Conservation (phyloP, 2,797 vertebrate species). For the Ataeniobius toweri region DNA sequence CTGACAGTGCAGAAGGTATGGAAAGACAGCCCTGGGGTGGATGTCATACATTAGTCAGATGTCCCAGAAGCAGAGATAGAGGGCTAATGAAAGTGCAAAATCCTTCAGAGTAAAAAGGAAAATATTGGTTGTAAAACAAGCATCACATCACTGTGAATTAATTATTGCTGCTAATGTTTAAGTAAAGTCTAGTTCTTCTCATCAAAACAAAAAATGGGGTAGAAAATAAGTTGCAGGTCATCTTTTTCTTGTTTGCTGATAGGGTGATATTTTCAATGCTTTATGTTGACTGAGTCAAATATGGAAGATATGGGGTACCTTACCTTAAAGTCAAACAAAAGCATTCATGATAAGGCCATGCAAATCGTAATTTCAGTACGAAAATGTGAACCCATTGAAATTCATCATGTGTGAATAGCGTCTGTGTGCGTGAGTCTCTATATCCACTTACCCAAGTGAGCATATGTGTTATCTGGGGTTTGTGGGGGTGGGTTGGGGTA, state of each 20-base stretch:
- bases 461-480: conserved; percentile 8
- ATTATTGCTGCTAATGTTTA: conserved; percentile 48
- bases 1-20: conserved; percentile 4
- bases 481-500: conserved; percentile 10
- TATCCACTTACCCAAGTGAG: conserved; percentile 7
- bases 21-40: conserved; percentile 27
- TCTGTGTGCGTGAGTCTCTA: neutral
- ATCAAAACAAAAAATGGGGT: conserved; percentile 51
- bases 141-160: conserved; percentile 24
- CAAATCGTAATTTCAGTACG: conserved; percentile 28
- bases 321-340: conserved; percentile 1
- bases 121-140: conserved; percentile 32
- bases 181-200: conserved; percentile 62
- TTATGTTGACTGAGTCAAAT: conserved; percentile 3
- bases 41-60: conserved; percentile 25
- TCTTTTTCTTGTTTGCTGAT: neutral
- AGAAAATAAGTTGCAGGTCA: conserved; percentile 20
- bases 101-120: conserved; percentile 31
- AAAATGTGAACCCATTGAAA: conserved; percentile 26
- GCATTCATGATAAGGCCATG: conserved; percentile 27
- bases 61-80: conserved; percentile 13
- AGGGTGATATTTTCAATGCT: neutral
- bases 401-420: conserved; percentile 1
- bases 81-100: conserved; percentile 43
- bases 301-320: neutral